Evolutionary conservation across 2,113 vertebrate species (phyloP), one percentile per base, ranked within the genome.

Genomic region (Terrapene triunguis): DNA sequence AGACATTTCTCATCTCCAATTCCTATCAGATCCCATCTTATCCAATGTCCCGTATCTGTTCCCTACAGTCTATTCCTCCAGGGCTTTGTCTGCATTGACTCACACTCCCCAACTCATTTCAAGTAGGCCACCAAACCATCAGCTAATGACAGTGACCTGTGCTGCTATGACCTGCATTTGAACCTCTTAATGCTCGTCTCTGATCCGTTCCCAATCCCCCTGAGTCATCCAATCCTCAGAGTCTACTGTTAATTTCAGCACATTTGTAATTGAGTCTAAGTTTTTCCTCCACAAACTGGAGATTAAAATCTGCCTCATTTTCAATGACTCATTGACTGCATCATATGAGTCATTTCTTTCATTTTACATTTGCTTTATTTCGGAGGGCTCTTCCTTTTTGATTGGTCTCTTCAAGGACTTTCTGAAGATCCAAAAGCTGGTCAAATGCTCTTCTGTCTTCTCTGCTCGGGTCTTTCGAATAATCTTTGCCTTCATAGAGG

Each of bases 401-500:
- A 47, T 65, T 97, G 10, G 89, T 92, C 72, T 97, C 98, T 96
- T 98, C 97, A 44, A 96, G 79, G 92, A 98, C 87, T 97, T 98
- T 97, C 97, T 99, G 98, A 96, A 99, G 98, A 89, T 98, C 98
- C 97, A 99, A 57, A 94, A 99, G 94, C 65, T 97, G 95, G 50
- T 98, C 97, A 93, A 99, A 99, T 44, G 97, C 98, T 85, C 95
- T 98, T 97, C 98, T 98, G 97, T 99, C 99, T 78, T 98, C 98
- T 69, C 97, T 94, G 97, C 98, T 99, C 55, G 98, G 98, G 59
- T 99, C 98, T 91, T 98, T 99, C 42, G 99, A 99, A 95, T 99
- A 99, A 97, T 99, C 99, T 97, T 97, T 99, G 47, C 99, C 99
- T 98, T 99, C 99, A 21, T 99, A 99, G 93, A 98, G 97, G 22